Evolutionary conservation across 2,888 invertebrate genomes (phyloP).

Genomic region (Cordylochernes scorpioides): DNA sequence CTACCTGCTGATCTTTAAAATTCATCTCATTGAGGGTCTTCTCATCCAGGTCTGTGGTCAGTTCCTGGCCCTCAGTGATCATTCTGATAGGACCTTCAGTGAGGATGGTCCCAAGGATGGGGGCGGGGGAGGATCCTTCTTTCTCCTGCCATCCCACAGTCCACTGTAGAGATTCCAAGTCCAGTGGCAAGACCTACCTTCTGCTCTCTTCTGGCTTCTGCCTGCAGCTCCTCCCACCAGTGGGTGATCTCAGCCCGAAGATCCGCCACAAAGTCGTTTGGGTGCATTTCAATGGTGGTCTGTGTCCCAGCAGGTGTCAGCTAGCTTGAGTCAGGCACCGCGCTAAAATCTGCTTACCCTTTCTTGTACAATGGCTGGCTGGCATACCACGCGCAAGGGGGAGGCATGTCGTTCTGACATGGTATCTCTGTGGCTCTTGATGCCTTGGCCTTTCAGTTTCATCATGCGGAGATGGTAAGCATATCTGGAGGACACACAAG

Average conservation of each 20-base stretch:
- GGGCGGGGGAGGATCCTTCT: conserved; percentile 18
- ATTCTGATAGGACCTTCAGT: conserved; percentile 64
- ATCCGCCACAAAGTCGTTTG: conserved; percentile 68
- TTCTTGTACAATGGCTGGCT: conserved; percentile 63
- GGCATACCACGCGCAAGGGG: conserved; percentile 47
- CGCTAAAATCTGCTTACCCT: conserved; percentile 25
- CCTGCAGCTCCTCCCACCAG: conserved; percentile 49
- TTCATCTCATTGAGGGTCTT: conserved; percentile 68
- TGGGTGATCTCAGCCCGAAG: conserved; percentile 76
- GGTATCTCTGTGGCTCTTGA: conserved; percentile 46
- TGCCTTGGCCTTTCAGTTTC: conserved; percentile 52
- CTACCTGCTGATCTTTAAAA: conserved; percentile 68
- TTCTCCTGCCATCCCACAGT: not conserved
- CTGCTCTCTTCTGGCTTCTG: conserved; percentile 17
- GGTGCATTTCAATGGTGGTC: conserved; percentile 48
- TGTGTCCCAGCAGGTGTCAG: conserved; percentile 13
- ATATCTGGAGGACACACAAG: conserved; percentile 29
- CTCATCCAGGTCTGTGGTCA: conserved; percentile 73
- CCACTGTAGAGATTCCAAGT: too few relatives aligned
- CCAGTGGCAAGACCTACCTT: not conserved
- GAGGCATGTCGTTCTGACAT: conserved; percentile 33
- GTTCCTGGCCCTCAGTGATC: conserved; percentile 66
- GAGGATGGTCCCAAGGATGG: conserved; percentile 37
- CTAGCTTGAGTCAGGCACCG: too few relatives aligned
- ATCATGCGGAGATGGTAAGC: conserved; percentile 66